A percentile compares a stretch with the other conserved stretches of the same genome.
Conservation (phyloP, 2,797 vertebrate species). For the Pristis pectinata region DNA sequence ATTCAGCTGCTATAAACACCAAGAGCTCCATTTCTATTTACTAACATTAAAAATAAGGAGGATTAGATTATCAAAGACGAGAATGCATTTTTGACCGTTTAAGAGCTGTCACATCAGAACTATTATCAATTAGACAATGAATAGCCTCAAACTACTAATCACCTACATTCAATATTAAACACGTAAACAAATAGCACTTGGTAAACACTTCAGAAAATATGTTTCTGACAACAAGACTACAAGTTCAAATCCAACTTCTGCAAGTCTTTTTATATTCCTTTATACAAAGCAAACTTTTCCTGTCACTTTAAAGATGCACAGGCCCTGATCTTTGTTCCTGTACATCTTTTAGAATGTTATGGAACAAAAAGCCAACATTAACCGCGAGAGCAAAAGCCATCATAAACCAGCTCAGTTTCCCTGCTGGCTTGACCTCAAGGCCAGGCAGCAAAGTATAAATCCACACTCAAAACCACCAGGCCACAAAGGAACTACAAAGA, state of each 20-base stretch:
- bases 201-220: too few relatives aligned
- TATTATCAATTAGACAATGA: background rate
- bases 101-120: background rate
- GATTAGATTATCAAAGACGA: background rate
- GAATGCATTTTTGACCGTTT: background rate
- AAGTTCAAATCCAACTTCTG: background rate
- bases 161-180: background rate
- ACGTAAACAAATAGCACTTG: background rate
- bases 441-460: background rate
- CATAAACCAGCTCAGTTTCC: background rate
- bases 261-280: background rate
- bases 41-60: background rate
- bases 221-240: background rate
- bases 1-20: background rate
- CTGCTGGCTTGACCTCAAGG: background rate
- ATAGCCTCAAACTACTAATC: background rate
- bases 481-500: background rate
- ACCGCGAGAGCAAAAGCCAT: background rate
- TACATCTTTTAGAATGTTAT: too few relatives aligned
- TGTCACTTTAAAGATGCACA: too few relatives aligned
- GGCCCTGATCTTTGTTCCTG: too few relatives aligned
- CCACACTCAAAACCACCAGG: background rate
- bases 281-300: too few relatives aligned
- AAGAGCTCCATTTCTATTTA: background rate
- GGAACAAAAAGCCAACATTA: too few relatives aligned